Evolutionary conservation across 2,888 invertebrate genomes (phyloP).

Genomic region (Melangyna quadrimaculata): DNA sequence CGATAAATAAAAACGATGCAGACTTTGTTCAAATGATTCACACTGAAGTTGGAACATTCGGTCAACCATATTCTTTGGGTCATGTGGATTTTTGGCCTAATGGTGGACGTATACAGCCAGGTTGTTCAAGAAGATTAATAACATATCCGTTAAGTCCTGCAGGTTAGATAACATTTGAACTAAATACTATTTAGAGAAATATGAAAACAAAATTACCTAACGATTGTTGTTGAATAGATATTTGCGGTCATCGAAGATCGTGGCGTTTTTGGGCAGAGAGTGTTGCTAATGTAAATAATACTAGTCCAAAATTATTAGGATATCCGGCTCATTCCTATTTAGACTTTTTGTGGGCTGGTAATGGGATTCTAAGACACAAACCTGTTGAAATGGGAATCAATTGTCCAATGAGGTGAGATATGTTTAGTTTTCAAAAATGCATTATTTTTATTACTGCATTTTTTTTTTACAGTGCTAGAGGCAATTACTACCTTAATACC

Average conservation of each 20-base stretch:
- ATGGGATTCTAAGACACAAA: constrained; percentile 4
- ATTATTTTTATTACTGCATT: not conserved
- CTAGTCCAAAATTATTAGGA: constrained; percentile 23
- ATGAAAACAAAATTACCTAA: too few relatives aligned
- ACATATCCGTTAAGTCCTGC: constrained; percentile 45
- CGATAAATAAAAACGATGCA: constrained; percentile 38
- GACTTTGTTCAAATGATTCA: constrained; percentile 53
- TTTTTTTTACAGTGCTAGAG: constrained; percentile 30
- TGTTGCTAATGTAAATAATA: constrained; percentile 20
- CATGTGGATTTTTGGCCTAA: constrained; percentile 66
- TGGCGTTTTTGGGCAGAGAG: constrained; percentile 62
- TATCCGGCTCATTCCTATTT: constrained; percentile 27
- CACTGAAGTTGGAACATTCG: constrained; percentile 53
- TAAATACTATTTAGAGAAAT: not conserved
- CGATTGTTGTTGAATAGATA: constrained; percentile 1
- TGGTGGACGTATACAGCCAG: constrained; percentile 60
- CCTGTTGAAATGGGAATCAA: constrained; percentile 54
- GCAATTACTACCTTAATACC: constrained; percentile 48
- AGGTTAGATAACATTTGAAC: constrained; percentile 1
- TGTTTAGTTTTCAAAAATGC: not conserved
- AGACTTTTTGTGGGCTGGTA: constrained; percentile 8
- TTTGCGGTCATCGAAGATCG: constrained; percentile 60
- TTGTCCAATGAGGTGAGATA: constrained; percentile 44
- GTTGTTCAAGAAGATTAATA: constrained; percentile 46
- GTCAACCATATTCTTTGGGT: constrained; percentile 33